Base-by-base conservation (phyloP, 2,797 vertebrate species). In the Arremon aurantiirostris region DNA sequence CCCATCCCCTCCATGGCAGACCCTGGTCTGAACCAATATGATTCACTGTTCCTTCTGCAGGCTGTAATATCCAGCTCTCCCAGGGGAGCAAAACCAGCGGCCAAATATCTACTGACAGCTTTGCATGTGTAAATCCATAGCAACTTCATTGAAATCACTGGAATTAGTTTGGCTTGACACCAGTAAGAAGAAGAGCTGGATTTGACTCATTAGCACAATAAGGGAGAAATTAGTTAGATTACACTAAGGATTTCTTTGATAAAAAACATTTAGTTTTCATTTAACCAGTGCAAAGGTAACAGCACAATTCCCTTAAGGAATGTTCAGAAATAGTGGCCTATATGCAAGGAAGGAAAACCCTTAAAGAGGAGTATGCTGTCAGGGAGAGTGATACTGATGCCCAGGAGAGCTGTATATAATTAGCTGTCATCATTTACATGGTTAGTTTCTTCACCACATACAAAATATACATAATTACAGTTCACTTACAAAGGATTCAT, bases 341-440 rank as follows among this genome's bases (percentile, higher is more conserved):
- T 85, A 71, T 53, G 80, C 22, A 66, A 52, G 92, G 79, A 95
- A 89, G 24, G 21, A 92, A 95, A 92, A 82, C 60, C 71, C 68
- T 97, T 96, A 91, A 94, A 95, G 82, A 94, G 56, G 77, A 90
- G 28, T 88, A 78, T 44, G 52, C 55, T 90, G 73, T 92, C 94
- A 94, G 50, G 66, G 88, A 94, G 94, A 91, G 95, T 82, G 85
- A 97, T 96, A 93, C 60, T 64, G 96, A 96, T 78, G 57, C 95
- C 82, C 96, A 92, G 85, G 96, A 97, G 94, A 95, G 75, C 88
- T 96, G 91, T 90, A 57, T 96, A 86, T 93, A 97, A 97, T 95
- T 97, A 96, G 85, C 96, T 96, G 87, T 96, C 97, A 94, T 96
- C 86, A 97, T 97, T 97, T 96, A 95, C 92, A 91, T 70, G 86